Evolutionary conservation across 1,140 invertebrate species (phyloP).

Genomic region (Sinonovacula constricta): DNA sequence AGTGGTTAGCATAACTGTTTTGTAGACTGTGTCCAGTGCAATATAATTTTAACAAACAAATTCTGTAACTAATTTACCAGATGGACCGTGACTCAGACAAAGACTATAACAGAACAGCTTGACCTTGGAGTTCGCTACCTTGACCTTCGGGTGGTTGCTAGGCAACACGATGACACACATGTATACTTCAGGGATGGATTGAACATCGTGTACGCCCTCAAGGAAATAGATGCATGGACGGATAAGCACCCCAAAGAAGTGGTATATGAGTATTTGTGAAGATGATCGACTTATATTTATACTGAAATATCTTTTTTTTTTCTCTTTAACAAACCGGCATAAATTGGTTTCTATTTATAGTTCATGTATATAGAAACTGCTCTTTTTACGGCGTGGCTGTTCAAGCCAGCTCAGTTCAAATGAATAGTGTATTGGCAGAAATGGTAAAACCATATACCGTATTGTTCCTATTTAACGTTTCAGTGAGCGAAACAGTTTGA

Average conservation of each 20-base stretch:
- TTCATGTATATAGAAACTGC: too few relatives aligned
- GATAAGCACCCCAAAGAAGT: conserved; percentile 27
- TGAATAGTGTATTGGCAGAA: too few relatives aligned
- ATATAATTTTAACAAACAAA: not conserved
- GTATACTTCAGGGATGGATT: conserved; percentile 22
- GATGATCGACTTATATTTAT: too few relatives aligned
- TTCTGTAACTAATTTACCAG: not conserved
- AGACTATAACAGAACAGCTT: conserved; percentile 33
- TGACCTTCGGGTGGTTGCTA: conserved; percentile 20
- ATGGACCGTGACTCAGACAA: conserved; percentile 41
- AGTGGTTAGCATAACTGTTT: not conserved
- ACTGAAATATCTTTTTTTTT: too few relatives aligned
- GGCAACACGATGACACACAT: conserved; percentile 17
- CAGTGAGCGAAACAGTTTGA: too few relatives aligned
- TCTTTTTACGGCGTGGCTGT: too few relatives aligned
- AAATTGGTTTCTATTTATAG: too few relatives aligned
- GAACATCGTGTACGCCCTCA: conserved; percentile 16
- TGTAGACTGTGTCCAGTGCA: not conserved
- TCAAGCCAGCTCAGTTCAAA: too few relatives aligned
- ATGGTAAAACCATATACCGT: too few relatives aligned
- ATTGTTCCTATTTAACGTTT: too few relatives aligned
- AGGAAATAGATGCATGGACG: conserved; percentile 16
- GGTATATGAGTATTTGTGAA: conserved; percentile 20
- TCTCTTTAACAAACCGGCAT: too few relatives aligned
- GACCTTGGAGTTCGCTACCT: conserved; percentile 36